phyloP scores from a whole-genome alignment of 2,797 vertebrate species.

The Ateles fusciceps region DNA sequence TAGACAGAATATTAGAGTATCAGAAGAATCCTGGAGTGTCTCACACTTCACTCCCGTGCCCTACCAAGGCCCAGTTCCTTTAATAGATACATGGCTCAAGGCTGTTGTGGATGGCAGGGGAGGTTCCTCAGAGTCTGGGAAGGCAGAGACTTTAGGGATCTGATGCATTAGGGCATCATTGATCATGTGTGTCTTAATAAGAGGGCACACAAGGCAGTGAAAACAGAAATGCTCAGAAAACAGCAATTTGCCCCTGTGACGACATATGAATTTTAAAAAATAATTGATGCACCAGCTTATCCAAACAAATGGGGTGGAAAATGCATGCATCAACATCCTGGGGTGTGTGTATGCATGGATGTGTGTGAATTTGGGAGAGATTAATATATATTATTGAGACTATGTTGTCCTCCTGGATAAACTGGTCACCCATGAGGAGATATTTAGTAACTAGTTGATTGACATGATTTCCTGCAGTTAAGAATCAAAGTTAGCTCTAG shows the following conservation, averaged over 20 bases:
- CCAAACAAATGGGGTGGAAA: neutral
- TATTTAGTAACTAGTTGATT: neutral
- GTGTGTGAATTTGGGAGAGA: neutral
- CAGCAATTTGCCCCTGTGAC: neutral
- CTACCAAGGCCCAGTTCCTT: neutral
- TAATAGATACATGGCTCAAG: neutral
- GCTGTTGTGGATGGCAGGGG: neutral
- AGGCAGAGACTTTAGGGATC: neutral
- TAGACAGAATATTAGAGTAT: neutral
- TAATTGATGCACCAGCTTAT: neutral
- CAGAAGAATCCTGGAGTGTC: neutral
- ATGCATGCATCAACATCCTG: neutral
- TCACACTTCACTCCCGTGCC: neutral
- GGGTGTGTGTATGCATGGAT: neutral
- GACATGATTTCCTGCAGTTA: neutral
- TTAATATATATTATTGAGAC: neutral
- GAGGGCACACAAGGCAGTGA: neutral
- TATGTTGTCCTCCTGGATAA: neutral
- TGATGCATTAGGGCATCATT: rapidly evolving
- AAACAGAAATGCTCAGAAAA: neutral
- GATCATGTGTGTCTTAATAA: neutral
- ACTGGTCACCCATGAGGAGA: neutral
- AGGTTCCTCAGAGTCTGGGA: neutral
- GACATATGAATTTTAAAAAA: neutral
- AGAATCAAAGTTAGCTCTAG: neutral